These are phyloP conservation scores for Pollachius pollachius DNA, from an alignment of 2,113 vertebrate species.

Conservation along the genomic window DNA sequence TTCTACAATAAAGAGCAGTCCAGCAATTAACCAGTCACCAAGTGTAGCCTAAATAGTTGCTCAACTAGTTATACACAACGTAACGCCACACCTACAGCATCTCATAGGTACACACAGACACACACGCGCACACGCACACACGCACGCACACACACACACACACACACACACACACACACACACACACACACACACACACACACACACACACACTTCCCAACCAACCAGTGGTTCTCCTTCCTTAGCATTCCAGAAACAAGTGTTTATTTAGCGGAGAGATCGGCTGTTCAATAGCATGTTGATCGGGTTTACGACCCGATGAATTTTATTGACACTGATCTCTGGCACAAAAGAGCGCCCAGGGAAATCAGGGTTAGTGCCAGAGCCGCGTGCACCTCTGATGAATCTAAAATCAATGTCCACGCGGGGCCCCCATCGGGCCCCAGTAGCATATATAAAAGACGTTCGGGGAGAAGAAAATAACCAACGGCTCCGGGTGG, in stretches of 20 bases:
- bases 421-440: conserved; percentile 15
- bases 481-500: no score
- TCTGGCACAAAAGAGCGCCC: conserved; percentile 77
- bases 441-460: conserved; percentile 53
- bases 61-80: no score
- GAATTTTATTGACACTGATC: conserved; percentile 84
- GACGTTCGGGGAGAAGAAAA: conserved; percentile 52
- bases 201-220: no score
- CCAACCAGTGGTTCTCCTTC: no score
- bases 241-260: conserved; percentile 47
- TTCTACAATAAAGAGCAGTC: no score
- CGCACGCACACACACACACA: no score
- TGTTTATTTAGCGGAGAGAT: conserved; percentile 71
- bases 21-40: no score
- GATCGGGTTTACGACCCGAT: conserved; percentile 78
- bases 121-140: not conserved
- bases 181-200: no score
- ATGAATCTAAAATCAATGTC: conserved; percentile 84
- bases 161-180: no score
- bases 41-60: no score
- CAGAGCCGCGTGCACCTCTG: conserved; percentile 43
- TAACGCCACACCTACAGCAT: not conserved
- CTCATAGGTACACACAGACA: conserved; percentile 8
- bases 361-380: conserved; percentile 82
- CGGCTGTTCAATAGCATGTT: conserved; percentile 77